These are phyloP conservation scores for Anas capensis DNA, from an alignment of 2,797 vertebrate genomes.

Conservation along the genomic window DNA sequence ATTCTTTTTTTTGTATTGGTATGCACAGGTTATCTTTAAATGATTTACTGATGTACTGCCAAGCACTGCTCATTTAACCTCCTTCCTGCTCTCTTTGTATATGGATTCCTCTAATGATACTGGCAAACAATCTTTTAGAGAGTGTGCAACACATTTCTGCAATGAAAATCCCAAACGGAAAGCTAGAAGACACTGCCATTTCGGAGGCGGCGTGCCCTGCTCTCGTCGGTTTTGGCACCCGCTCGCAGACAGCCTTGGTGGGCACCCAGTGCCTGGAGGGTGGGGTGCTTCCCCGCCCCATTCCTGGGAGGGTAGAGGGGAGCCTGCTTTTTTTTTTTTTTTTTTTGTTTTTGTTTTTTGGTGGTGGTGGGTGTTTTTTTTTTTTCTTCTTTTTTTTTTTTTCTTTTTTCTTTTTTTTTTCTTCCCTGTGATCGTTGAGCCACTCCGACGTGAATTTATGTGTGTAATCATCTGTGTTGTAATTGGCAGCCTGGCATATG, in stretches of 20 bases:
- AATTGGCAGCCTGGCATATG: slow-evolving; percentile 82
- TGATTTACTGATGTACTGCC: slow-evolving; percentile 52
- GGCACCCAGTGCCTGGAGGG: neutral
- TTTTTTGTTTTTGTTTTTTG: too few relatives aligned
- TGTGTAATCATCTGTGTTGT: slow-evolving; percentile 80
- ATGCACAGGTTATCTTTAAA: slow-evolving; percentile 54
- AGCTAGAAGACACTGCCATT: neutral
- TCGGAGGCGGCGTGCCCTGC: neutral
- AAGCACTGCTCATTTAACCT: slow-evolving; percentile 42
- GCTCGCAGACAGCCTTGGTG: rapidly evolving
- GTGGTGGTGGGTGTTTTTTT: too few relatives aligned
- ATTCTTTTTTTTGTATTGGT: neutral
- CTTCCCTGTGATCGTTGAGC: slow-evolving; percentile 61
- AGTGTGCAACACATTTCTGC: neutral
- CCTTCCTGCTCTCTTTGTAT: neutral
- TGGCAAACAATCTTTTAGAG: slow-evolving; percentile 29
- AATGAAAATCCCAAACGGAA: slow-evolving; percentile 1
- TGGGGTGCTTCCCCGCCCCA: neutral
- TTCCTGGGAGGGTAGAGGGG: neutral
- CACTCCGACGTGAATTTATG: slow-evolving; percentile 66
- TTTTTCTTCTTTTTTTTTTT: rapidly evolving
- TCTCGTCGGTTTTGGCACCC: neutral
- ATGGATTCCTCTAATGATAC: slow-evolving; percentile 20
- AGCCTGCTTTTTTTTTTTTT: neutral
- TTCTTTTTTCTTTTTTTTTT: neutral